Conservation (phyloP, 2,797 vertebrate genomes). For the Sebastiscus albofasciatus region DNA sequence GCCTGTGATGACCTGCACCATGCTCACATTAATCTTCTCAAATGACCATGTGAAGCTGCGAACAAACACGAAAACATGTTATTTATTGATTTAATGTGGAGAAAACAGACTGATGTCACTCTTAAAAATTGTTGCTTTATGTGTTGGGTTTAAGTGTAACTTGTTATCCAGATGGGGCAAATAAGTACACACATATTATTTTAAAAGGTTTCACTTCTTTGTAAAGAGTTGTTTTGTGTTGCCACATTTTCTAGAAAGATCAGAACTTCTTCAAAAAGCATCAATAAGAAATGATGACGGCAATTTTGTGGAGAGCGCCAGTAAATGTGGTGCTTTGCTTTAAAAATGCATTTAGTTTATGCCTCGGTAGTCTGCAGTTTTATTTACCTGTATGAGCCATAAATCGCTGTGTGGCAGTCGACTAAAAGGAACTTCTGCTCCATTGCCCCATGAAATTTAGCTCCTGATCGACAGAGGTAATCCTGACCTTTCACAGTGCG, state of each 20-base stretch:
- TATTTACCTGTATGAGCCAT: conserved; percentile 96
- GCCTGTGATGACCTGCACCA: conserved; percentile 96
- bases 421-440: conserved; percentile 94
- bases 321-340: conserved; percentile 4
- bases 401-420: conserved; percentile 93
- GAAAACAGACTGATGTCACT: background rate
- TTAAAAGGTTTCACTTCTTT: background rate
- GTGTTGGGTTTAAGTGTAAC: background rate
- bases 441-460: conserved; percentile 94
- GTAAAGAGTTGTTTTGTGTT: background rate
- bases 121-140: background rate
- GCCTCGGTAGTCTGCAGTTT: background rate
- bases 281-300: background rate
- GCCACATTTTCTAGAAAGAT: background rate
- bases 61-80: conserved; percentile 54
- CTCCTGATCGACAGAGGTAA: conserved; percentile 93
- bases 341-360: conserved; percentile 5
- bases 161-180: background rate
- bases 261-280: background rate
- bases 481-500: conserved; percentile 94
- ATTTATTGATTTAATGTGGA: background rate
- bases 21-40: conserved; percentile 97
- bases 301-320: conserved; percentile 1
- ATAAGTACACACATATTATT: background rate
- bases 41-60: conserved; percentile 95